Base-by-base conservation (phyloP, 2,888 invertebrate species). In the Pachliopta kotzebuea region DNA sequence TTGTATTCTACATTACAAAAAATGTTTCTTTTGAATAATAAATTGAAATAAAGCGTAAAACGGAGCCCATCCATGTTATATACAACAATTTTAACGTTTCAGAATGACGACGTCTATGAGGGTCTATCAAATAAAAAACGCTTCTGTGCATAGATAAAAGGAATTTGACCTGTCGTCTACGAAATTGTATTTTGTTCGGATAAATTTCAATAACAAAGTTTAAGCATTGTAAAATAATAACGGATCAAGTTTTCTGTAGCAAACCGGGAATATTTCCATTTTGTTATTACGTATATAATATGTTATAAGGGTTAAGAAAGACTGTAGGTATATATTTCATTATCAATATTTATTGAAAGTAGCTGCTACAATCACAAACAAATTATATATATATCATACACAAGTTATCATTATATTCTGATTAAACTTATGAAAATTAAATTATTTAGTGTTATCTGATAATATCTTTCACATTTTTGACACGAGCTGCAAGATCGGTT, bases 61-160 rank as follows among this genome's bases (percentile, higher is more conserved):
- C 37, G 11, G 45, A 45, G 45, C 8, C 45, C 18, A 45, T 80
- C 81, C 79, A 84, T 75, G 80, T 74, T 80, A 75, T 76, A 76
- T 69, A 69, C 69, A 71, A 77, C 72, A 72, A 70, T 71, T 72
- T 60, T 67, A 71, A 72, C 74, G 75, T 81, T 78, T 80, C 79
- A 80, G 73, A 75, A 74, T 79, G 81, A 81, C 83, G 83, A 80
- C 80, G 82, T 81, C 81, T 77, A 83, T 71, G 79, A 79, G 80
- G 80, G 82, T 80, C 90, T 80, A 90, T 91, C 89, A 89, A 91
- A 89, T 90, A 90, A 90, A 84, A 84, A 83, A 83, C 84, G 88
- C 87, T 88, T 90, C 88, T 88, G 85, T 89, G 88, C 86, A 90
- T 88, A 91, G 90, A 90, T 90, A 90, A 91, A 86, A 83, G 83